Base-by-base conservation (phyloP, 2,113 vertebrate genomes). In the Amphiprion ocellaris region DNA sequence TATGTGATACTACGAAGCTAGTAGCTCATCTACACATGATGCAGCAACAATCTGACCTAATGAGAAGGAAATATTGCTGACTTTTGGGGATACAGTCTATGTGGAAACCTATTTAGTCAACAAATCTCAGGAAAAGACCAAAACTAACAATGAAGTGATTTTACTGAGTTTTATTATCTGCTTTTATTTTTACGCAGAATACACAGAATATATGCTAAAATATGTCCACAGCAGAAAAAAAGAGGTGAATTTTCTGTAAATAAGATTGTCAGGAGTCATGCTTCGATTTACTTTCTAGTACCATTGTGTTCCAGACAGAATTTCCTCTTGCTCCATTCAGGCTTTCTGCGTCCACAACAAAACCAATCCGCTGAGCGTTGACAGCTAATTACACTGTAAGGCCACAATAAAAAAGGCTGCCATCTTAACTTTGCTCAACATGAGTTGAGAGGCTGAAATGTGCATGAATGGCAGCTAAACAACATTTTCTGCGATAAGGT, bases 331-430 rank as follows among this genome's bases (percentile, higher is more conserved):
- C 50, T 28, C 24, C 28, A 24, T 66, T 71, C 59, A 52, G 28
- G 39, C 63, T 65, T 64, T 59, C 37, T 65, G 62, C 47, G 53
- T 79, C 77, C 37, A 69, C 50, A 86, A 80, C 74, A 80, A 74
- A 82, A 81, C 56, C 67, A 59, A 62, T 85, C 69, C 5, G n/a
- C 77, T 28, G 58, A 58, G 58, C 24, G 5, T 8, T 88, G 88
- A 92, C 86, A 89, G 85, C 71, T 91, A 92, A 91, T 92, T 91
- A 90, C 74, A 84, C 69, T 62, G 74, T 71, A 56, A 52, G 67
- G 59, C 72, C 77, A 52, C 64, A 87, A 81, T 74, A 78, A 82
- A 88, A 86, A 86, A 44, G 80, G 58, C 88, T 81, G 82, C 82
- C 68, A 74, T 89, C 72, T 77, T 79, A 83, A 86, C 71, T 86